Evolutionary conservation across 1,140 invertebrate genomes (phyloP).

Genomic region (Holcopasites calliopsidis): DNA sequence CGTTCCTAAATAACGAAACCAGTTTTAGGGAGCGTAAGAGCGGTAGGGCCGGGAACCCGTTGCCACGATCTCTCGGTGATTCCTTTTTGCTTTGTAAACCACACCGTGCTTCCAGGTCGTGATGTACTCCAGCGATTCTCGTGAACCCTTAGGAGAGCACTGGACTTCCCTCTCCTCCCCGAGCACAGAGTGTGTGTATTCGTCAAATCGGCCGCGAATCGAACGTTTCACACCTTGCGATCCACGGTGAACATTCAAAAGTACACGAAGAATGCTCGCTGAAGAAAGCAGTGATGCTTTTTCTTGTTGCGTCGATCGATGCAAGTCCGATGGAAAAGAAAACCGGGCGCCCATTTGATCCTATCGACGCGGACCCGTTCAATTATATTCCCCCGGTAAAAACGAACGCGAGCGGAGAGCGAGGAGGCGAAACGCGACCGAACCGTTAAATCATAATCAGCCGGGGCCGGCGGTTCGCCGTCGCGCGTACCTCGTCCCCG

Average conservation of each 20-base stretch:
- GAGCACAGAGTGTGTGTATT: not conserved
- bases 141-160: not conserved
- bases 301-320: no score
- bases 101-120: slow-evolving; percentile 47
- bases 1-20: slow-evolving; percentile 62
- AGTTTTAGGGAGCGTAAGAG: slow-evolving; percentile 69
- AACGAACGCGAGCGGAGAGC: not conserved
- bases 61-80: slow-evolving; percentile 52
- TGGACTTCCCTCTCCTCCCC: not conserved
- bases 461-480: slow-evolving; percentile 22
- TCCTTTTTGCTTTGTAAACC: slow-evolving; percentile 64
- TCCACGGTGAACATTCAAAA: no score
- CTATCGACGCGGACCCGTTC: not conserved
- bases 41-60: slow-evolving; percentile 60
- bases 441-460: slow-evolving; percentile 66
- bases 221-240: not conserved
- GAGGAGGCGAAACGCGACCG: slow-evolving; percentile 48
- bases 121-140: slow-evolving; percentile 13
- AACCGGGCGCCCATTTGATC: not conserved
- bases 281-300: no score
- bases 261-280: no score
- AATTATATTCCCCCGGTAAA: not conserved
- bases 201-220: not conserved
- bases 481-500: slow-evolving; percentile 45
- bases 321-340: no score